These are phyloP conservation scores for Oostethus manadensis DNA, from an alignment of 2,113 vertebrate species.

Conservation along the genomic window DNA sequence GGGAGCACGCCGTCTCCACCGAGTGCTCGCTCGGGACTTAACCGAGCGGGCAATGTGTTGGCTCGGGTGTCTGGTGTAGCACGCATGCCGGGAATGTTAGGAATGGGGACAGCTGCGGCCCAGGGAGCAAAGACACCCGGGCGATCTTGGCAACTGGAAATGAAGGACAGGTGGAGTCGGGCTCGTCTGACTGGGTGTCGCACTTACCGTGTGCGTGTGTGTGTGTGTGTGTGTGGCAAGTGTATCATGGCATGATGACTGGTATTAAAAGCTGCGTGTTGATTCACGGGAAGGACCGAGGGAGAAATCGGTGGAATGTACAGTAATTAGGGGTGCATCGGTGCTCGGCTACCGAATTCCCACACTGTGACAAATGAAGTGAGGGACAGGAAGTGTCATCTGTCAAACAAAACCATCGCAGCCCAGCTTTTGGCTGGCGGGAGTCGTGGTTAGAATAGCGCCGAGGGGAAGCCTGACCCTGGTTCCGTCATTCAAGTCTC, in stretches of 20 bases:
- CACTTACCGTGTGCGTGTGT: too few species aligned
- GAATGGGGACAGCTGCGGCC: conserved; percentile 63
- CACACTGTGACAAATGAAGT: too few species aligned
- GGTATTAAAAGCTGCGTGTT: conserved; percentile 23
- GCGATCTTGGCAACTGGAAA: conserved; percentile 53
- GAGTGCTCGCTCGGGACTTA: conserved; percentile 6
- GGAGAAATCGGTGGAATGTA: too few species aligned
- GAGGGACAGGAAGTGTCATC: neutral
- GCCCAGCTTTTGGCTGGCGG: too few species aligned
- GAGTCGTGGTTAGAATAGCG: neutral
- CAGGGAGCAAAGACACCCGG: conserved; percentile 44
- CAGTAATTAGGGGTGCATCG: too few species aligned
- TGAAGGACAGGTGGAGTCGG: conserved; percentile 52
- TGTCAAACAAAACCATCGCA: neutral
- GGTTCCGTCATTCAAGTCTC: too few species aligned
- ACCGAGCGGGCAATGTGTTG: conserved; percentile 23
- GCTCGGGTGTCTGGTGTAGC: conserved; percentile 21
- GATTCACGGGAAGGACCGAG: too few species aligned
- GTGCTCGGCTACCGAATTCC: too few species aligned
- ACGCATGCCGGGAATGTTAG: conserved; percentile 51
- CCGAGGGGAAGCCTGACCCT: neutral
- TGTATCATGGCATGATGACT: conserved; percentile 44
- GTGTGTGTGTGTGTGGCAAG: conserved; percentile 28
- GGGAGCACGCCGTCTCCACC: conserved; percentile 5
- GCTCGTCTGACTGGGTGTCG: conserved; percentile 45